Percentiles rank a stretch among this genome's conserved stretches.
These are phyloP conservation scores for Drosophila suzukii DNA, from an alignment of 1,140 invertebrate genomes.

Conservation along the genomic window DNA sequence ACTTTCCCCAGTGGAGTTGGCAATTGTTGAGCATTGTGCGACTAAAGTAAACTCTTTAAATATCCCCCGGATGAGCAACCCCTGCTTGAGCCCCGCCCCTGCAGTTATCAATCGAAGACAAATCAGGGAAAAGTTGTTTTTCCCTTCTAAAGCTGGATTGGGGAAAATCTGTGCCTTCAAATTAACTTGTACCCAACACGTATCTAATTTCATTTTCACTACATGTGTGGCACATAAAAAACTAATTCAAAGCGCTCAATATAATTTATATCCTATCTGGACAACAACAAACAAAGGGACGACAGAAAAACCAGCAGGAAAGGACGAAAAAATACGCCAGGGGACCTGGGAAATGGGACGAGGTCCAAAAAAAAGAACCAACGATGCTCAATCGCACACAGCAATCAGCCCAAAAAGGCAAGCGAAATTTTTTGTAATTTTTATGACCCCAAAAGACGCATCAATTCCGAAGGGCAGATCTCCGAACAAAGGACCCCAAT, in stretches of 20 bases:
- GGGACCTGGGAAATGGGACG: conserved; percentile 36
- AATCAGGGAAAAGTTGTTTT: conserved; percentile 38
- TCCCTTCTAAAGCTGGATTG: neutral
- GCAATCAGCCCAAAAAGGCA: conserved; percentile 74
- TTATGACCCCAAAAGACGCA: conserved; percentile 82
- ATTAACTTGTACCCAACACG: conserved; percentile 70
- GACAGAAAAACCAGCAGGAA: conserved; percentile 6
- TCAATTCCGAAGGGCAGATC: conserved; percentile 68
- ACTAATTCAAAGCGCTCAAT: conserved; percentile 80
- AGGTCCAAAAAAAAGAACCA: conserved; percentile 1
- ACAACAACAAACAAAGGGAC: conserved; percentile 52
- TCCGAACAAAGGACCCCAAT: conserved; percentile 39
- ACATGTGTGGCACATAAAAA: conserved; percentile 75
- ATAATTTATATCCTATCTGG: conserved; percentile 78
- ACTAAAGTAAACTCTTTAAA: conserved; percentile 60
- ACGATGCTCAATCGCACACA: conserved; percentile 62
- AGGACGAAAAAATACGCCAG: conserved; percentile 36
- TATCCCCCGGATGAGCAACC: conserved; percentile 16
- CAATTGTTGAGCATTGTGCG: conserved; percentile 70
- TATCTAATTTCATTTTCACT: conserved; percentile 79
- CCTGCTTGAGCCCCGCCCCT: neutral
- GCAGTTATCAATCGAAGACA: conserved; percentile 44
- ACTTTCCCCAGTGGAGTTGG: conserved; percentile 40
- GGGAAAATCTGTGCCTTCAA: conserved; percentile 57
- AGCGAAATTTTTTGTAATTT: conserved; percentile 77